Base-by-base conservation (phyloP, 2,797 vertebrate genomes). In the Hipposideros larvatus region DNA sequence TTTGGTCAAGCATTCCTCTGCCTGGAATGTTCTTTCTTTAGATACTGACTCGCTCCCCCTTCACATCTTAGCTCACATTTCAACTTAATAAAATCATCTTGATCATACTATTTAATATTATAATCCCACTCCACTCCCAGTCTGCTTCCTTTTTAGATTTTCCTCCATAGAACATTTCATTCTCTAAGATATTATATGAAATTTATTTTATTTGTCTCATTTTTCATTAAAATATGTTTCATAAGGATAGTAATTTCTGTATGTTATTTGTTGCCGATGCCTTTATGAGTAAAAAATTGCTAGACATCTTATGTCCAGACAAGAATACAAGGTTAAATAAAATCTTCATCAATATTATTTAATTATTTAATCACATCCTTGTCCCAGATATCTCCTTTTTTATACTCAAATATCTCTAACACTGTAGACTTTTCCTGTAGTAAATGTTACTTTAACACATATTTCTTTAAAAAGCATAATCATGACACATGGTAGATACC, bases 291-390 rank as follows among this genome's bases (percentile, higher is more conserved):
- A 94, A 68, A 85, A 48, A 73, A 77, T 80, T 87, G 59, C 55
- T 90, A 83, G 28, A 53, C 2, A 68, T 68, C 22, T 79, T 84
- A 9, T 66, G 18, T 21, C 34, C 57, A 89, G 73, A 66, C 8
- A 87, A 96, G 46, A 85, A 37, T 18, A 70, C 65, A 93, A 70
- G 37, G 31, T 74, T 96, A 86, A 78, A 70, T 73, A 88, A 61
- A 94, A 80, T 90, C 15, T 79, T 13, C 21, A 18, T 87, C 88
- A 70, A 28, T 46, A 71, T 46, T 95, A 70, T 55, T 84, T 93
- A 48, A 46, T 78, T 73, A 21, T 59, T 89, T 63, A 87, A 66
- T 84, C 66, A 78, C 7, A 80, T 70, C 43, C 16, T 87, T 43
- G 8, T 11, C 83, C 37, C 28, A 63, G 19, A 73, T 93, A 74